Evolutionary conservation across 2,113 vertebrate genomes (phyloP).

Genomic region (Elaphurus davidianus): DNA sequence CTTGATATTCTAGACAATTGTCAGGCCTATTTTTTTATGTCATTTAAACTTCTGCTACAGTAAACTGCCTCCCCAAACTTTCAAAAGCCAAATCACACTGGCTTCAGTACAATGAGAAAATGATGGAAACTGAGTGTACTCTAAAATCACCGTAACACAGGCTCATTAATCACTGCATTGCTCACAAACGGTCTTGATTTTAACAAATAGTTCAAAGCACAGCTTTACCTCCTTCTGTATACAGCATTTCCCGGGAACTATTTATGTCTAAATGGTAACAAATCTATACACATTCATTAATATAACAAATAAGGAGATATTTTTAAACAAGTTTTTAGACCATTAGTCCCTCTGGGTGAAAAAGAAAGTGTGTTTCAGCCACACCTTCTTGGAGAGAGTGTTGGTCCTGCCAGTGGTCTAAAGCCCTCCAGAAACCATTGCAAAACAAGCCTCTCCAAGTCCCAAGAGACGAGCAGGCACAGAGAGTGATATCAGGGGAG

Average conservation of each 20-base stretch:
- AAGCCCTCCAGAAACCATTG: neutral
- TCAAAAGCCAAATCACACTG: conserved; percentile 41
- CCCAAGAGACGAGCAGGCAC: conserved; percentile 35
- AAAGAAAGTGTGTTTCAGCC: neutral
- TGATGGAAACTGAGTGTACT: conserved; percentile 27
- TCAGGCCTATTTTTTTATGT: conserved; percentile 7
- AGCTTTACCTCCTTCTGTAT: neutral
- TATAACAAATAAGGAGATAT: neutral
- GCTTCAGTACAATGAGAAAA: conserved; percentile 37
- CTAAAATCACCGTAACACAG: neutral
- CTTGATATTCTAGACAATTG: neutral
- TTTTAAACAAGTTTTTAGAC: neutral
- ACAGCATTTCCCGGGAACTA: neutral
- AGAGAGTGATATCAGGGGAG: conserved; percentile 45
- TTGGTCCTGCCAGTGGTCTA: neutral
- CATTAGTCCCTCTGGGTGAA: neutral
- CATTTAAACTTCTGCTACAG: conserved; percentile 47
- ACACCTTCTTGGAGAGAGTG: neutral
- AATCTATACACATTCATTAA: neutral
- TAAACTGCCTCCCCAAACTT: conserved; percentile 15
- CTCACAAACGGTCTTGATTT: conserved; percentile 33
- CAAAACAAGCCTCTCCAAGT: neutral
- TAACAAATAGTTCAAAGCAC: neutral
- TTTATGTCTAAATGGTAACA: neutral
- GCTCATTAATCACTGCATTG: neutral